Base-by-base conservation (phyloP, 2,797 vertebrate genomes). In the Catharus ustulatus region DNA sequence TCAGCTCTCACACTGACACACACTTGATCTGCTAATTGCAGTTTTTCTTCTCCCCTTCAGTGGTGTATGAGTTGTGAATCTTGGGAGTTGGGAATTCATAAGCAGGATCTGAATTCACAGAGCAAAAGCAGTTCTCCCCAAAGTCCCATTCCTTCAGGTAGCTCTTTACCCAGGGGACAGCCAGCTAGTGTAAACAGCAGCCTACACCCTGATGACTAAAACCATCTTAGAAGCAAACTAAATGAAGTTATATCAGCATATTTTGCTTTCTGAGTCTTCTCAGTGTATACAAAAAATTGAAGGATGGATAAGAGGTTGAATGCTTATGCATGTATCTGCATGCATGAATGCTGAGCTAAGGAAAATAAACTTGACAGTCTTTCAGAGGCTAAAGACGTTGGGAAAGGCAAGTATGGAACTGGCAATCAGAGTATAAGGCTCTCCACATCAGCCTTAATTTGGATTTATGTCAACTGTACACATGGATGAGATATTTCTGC, bases 101-200 rank as follows among this genome's bases (percentile, higher is more conserved):
- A 69, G 51, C 23, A 55, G 80, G 71, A 73, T 42, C 62, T 69
- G 68, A 91, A 85, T 83, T 83, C 69, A 61, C 68, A 63, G 27
- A 75, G 90, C 80, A 88, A 86, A 84, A 77, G 57, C 69, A 66
- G 40, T 7, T 86, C 83, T 94, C 73, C 87, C 90, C 85, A 81
- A 52, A 94, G 91, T 59, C 77, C 36, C 34, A 9, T 93, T 93
- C 90, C 95, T 95, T 67, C 81, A 82, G 83, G 85, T 94, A 95
- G 71, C 80, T 86, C 52, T 88, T 86, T 84, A 76, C 91, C n/a
- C 88, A 73, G 67, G 88, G 85, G 94, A 91, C 6, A 67, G 62
- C 59, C 63, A 88, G 69, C 77, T 62, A 79, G 61, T 79, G 80
- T 84, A 96, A 96, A 96, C 83, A 96, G 66, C 83, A 93, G 85